Conservation (phyloP, 2,113 vertebrate genomes). For the Hystrix cristata region DNA sequence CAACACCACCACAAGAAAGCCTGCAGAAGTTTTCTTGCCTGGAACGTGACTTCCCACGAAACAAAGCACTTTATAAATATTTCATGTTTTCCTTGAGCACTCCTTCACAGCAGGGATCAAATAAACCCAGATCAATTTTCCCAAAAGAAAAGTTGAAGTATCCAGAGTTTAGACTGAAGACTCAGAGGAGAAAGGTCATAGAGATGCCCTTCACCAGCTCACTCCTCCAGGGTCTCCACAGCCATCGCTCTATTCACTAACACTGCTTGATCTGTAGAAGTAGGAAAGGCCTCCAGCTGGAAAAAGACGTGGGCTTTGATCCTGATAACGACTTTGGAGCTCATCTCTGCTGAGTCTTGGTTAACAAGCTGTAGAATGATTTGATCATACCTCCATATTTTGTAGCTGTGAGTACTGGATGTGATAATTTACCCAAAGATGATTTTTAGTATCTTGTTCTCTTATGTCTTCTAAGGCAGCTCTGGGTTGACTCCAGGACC, state of each 20-base stretch:
- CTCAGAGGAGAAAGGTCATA: not conserved
- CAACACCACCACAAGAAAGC: not conserved
- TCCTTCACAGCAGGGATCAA: not conserved
- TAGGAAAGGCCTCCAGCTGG: not conserved
- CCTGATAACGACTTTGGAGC: not conserved
- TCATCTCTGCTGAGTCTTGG: not conserved
- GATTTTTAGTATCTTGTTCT: not conserved
- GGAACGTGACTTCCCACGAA: not conserved
- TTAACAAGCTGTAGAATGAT: not conserved
- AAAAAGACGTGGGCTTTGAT: not conserved
- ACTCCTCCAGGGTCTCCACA: not conserved
- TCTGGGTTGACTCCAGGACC: not conserved
- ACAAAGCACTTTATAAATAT: constrained; percentile 60
- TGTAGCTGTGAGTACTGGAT: not conserved
- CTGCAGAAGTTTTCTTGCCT: not conserved
- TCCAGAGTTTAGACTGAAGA: not conserved
- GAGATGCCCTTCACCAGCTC: not conserved
- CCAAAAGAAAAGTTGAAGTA: not conserved
- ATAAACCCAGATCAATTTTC: constrained; percentile 52
- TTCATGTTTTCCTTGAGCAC: constrained; percentile 45
- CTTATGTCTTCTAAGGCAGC: not conserved
- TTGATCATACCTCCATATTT: not conserved
- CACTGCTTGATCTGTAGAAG: not conserved
- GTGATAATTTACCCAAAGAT: not conserved
- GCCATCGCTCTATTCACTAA: rapidly evolving